Percentiles rank a stretch among this genome's conserved stretches.
Evolutionary conservation across 2,888 invertebrate species (phyloP).

Genomic region (Alloplasta piceator): DNA sequence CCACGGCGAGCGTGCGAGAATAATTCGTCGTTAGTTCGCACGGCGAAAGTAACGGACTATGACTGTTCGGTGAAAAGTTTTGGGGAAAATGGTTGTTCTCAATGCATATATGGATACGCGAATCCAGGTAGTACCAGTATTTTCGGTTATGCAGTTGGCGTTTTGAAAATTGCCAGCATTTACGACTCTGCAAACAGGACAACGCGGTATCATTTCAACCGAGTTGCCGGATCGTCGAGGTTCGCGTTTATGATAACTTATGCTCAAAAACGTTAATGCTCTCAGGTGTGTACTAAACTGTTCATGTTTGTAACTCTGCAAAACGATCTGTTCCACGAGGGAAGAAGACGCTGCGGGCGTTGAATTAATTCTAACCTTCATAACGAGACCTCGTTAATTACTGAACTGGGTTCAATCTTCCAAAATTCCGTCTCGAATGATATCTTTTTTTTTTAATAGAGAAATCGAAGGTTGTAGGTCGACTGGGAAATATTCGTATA

Average conservation of each 20-base stretch:
- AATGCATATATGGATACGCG: slow-evolving; percentile 17
- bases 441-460: too few species aligned
- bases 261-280: slow-evolving; percentile 47
- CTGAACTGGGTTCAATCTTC: neutral
- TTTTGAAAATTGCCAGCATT: slow-evolving; percentile 28
- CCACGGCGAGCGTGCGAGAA: slow-evolving; percentile 14
- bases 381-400: slow-evolving; percentile 37
- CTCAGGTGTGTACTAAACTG: slow-evolving; percentile 2
- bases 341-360: neutral
- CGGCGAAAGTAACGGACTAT: slow-evolving; percentile 42
- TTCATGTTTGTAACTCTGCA: slow-evolving; percentile 11
- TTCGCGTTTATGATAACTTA: slow-evolving; percentile 58
- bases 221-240: slow-evolving; percentile 51
- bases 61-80: slow-evolving; percentile 54
- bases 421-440: too few species aligned
- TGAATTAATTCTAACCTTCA: slow-evolving; percentile 32
- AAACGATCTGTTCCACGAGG: slow-evolving; percentile 20
- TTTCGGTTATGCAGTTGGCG: slow-evolving; percentile 27
- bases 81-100: slow-evolving; percentile 13
- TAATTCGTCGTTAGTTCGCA: slow-evolving; percentile 52
- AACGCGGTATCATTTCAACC: slow-evolving; percentile 41
- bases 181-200: slow-evolving; percentile 18
- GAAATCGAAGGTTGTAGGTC: too few species aligned
- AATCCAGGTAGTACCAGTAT: slow-evolving; percentile 1
- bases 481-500: too few species aligned